Evolutionary conservation across 2,888 invertebrate genomes (phyloP), one percentile per base, ranked within the genome.

Genomic region (Philereme vetulata): DNA sequence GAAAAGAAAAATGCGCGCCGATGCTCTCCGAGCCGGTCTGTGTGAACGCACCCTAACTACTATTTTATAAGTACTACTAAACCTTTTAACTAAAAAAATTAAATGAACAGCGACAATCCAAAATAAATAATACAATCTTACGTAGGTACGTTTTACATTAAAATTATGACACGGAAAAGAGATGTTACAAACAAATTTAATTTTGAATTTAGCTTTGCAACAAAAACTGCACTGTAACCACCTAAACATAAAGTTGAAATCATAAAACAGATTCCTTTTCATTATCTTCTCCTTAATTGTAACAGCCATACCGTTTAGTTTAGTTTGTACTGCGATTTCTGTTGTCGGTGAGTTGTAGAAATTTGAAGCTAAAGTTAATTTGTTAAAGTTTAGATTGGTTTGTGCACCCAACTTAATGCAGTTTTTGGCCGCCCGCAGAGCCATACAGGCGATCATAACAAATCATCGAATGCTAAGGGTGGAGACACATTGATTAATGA

Each of bases 221-320:
- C 45, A 50, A 8, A 83, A 75, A 71, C 56, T 68, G 36, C 62
- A 75, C 80, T 71, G 58, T 81, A 77, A 43, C 0, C 0, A 1
- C 4, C 2, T 40, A 8, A 0, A 0, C 0, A 7, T 67, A 82
- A 66, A 72, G 73, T 67, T 61, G 38, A 75, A 72, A 76, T 66
- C 72, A 46, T 48, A 58, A 56, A 57, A 56, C 10, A 4, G 34
- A 40, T 10, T 62, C 35, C 58, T 61, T 76, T 85, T 84, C 79
- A 86, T 85, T 87, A 86, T 84, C 78, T 75, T 75, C 76, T 83
- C 79, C 82, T 85, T 90, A 89, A 90, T 90, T 88, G 85, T 88
- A 82, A 82, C 80, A 81, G 81, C 80, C 76, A 81, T 82, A 85
- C 75, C 80, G 80, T 85, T 85, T 86, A 83, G 85, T 88, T 88